phyloP scores from a whole-genome alignment of 2,797 vertebrate species.

The Lithobates pipiens region DNA sequence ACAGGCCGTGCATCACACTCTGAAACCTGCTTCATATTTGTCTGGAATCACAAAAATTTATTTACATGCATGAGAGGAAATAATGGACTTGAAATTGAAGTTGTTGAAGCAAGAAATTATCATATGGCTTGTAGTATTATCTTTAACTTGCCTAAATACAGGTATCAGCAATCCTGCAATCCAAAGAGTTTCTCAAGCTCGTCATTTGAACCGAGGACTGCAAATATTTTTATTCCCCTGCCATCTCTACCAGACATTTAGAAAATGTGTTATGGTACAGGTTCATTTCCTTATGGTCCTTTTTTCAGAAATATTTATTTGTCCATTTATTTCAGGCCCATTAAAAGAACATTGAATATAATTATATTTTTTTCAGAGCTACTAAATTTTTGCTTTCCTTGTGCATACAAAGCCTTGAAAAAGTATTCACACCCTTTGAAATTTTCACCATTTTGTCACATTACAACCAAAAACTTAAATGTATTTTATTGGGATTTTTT shows the following conservation, averaged over 20 bases:
- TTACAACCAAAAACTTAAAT: too few species aligned
- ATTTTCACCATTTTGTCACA: too few species aligned
- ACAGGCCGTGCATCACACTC: constrained; percentile 13
- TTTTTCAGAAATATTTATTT: background rate
- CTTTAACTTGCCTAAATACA: constrained; percentile 47
- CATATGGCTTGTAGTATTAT: constrained; percentile 50
- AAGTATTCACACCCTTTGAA: too few species aligned
- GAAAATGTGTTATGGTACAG: background rate
- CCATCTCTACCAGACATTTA: background rate
- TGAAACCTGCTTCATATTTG: constrained; percentile 36
- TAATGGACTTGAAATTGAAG: constrained; percentile 60
- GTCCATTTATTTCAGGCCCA: background rate
- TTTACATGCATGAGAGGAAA: constrained; percentile 57
- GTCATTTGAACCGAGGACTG: background rate
- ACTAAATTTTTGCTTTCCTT: background rate
- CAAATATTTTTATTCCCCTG: constrained; percentile 21
- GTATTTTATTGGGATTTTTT: too few species aligned
- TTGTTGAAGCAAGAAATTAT: constrained; percentile 46
- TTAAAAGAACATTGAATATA: background rate
- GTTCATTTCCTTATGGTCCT: background rate
- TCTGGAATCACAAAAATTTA: constrained; percentile 46
- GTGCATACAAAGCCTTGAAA: too few species aligned
- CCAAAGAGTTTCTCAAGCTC: constrained; percentile 10
- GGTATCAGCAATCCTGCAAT: constrained; percentile 40
- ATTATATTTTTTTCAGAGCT: background rate